Evolutionary conservation across 2,797 vertebrate genomes (phyloP), one percentile per base, ranked within the genome.

Genomic region (Tympanoctomys barrerae): DNA sequence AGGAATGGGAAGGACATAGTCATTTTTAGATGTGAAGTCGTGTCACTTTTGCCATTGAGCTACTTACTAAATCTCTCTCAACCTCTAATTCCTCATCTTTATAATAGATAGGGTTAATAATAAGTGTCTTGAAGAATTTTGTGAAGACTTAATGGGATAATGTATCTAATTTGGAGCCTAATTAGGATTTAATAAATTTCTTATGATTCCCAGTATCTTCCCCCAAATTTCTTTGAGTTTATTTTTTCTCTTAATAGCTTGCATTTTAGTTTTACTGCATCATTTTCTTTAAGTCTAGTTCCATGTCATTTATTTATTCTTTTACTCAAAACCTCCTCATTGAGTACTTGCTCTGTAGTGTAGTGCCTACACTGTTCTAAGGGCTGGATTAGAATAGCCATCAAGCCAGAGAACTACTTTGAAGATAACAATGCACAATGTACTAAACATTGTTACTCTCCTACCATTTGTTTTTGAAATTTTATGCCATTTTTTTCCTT

Each of bases 211-310:
- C 39, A 36, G 31, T 19, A 31, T 16, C 39, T 28, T 59, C n/a
- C 8, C 26, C 16, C 28, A 83, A 54, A 39, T 70, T 87, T 84
- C n/a, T 75, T 88, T 62, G 82, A 84, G 68, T 68, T 89, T 24
- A 22, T 62, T 88, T 28, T 83, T 94, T 87, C 24, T 57, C 70
- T 94, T 91, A 82, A 33, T 88, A 96, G 18, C 57, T 92, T 92
- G 24, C 64, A 57, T 82, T 79, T 89, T 83, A 92, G 73, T 90
- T 14, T 70, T 79, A 77, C 22, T 87, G 71, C 46, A 86, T 71
- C 28, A 28, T 68, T 91, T 81, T 90, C 59, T 90, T 46, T 90
- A 88, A 79, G 31, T 83, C 18, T 86, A 49, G 31, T 91, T 95
- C 62, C 8, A n/a, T 83, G 73, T 90, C 16, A 52, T 91, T 36